These are phyloP conservation scores for Seira sanloemensis DNA, from an alignment of 2,888 invertebrate genomes.

Conservation along the genomic window DNA sequence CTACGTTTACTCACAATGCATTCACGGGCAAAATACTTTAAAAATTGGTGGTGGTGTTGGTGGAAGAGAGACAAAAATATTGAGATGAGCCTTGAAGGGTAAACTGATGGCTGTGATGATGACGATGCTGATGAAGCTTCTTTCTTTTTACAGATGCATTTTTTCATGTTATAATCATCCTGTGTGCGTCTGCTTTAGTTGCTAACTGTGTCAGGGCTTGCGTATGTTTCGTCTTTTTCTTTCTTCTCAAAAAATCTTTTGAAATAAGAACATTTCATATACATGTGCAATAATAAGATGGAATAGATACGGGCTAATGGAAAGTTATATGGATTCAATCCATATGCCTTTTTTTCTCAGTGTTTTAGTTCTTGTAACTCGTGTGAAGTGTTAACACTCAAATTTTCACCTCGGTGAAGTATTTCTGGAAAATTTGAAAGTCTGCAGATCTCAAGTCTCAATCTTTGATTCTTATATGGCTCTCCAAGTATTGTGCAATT, in stretches of 20 bases:
- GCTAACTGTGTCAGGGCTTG: constrained; percentile 48
- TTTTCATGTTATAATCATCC: constrained; percentile 19
- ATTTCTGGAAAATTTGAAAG: too few species aligned
- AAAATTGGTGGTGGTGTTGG: constrained; percentile 42
- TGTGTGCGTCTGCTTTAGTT: constrained; percentile 32
- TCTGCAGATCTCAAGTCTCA: too few species aligned
- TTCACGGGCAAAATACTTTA: neutral
- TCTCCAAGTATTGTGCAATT: too few species aligned
- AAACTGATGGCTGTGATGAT: constrained; percentile 25
- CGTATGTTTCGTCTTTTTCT: too few species aligned
- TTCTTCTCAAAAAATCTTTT: too few species aligned
- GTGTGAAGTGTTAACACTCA: constrained; percentile 20
- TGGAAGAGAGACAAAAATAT: constrained; percentile 40
- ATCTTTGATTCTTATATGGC: too few species aligned
- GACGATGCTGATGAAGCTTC: constrained; percentile 22
- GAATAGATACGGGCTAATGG: too few species aligned
- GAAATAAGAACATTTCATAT: too few species aligned
- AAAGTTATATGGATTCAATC: too few species aligned
- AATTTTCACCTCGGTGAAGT: too few species aligned
- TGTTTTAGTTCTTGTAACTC: constrained; percentile 23
- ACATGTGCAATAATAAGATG: too few species aligned
- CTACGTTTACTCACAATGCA: neutral
- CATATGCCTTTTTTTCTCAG: constrained; percentile 16
- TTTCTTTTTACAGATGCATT: constrained; percentile 29
- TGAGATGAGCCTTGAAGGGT: constrained; percentile 55